These are phyloP conservation scores for Drosophila rufa DNA, from an alignment of 1,140 invertebrate species.

Conservation along the genomic window DNA sequence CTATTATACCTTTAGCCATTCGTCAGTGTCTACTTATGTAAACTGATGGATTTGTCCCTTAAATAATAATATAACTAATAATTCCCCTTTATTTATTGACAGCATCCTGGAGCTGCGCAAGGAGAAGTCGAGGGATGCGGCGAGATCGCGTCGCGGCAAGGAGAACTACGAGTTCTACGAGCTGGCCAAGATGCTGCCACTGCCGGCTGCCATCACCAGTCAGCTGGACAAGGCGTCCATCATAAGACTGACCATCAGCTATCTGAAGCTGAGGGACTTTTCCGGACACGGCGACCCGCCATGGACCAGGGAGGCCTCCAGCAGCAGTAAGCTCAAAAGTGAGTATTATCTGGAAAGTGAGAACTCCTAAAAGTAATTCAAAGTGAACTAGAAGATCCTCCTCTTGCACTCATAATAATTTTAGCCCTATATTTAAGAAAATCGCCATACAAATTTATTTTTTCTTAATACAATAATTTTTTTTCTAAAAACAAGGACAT, in stretches of 20 bases:
- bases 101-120: constrained; percentile 98
- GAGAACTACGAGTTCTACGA: constrained; percentile 99
- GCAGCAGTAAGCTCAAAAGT: constrained; percentile 95
- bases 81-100: constrained; percentile 85
- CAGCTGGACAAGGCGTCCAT: constrained; percentile 99
- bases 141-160: constrained; percentile 96
- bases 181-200: constrained; percentile 98
- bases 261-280: constrained; percentile 98
- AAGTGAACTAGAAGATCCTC: too few relatives aligned
- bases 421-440: too few relatives aligned
- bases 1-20: constrained; percentile 25
- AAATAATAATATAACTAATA: constrained; percentile 14
- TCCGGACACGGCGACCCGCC: constrained; percentile 97
- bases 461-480: too few relatives aligned
- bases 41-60: constrained; percentile 51
- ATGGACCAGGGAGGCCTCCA: constrained; percentile 93
- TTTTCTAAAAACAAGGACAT: too few relatives aligned
- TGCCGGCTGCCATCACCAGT: constrained; percentile 98
- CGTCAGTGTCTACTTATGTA: constrained; percentile 77
- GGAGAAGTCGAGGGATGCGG: constrained; percentile 98
- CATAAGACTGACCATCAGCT: constrained; percentile 98
- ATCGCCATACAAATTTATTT: too few relatives aligned
- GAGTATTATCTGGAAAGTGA: constrained; percentile 72
- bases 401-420: too few relatives aligned
- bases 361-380: too few relatives aligned